Percentiles rank a stretch among this genome's conserved stretches.
Conservation (phyloP, 1,140 invertebrate species). For the Bombus ignitus region DNA sequence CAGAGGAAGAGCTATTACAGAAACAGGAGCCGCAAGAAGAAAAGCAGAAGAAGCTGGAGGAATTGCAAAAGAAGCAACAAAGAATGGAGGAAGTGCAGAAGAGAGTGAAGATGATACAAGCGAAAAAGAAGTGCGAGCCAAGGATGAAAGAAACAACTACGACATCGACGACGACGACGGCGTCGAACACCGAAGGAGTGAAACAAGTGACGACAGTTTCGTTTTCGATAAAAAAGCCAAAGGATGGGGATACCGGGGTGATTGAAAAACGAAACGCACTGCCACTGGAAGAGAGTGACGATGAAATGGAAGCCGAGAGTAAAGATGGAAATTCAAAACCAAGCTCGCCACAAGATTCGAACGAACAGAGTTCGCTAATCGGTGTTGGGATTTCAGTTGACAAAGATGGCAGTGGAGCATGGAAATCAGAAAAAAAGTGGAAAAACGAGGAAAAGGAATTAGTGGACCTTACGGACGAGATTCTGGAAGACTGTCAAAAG, state of each 20-base stretch:
- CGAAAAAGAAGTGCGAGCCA: constrained; percentile 75
- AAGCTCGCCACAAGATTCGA: constrained; percentile 62
- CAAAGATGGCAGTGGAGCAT: constrained; percentile 44
- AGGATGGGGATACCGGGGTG: constrained; percentile 87
- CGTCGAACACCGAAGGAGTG: background rate
- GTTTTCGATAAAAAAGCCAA: constrained; percentile 92
- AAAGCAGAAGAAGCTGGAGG: constrained; percentile 80
- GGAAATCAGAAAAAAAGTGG: constrained; percentile 63
- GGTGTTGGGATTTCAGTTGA: constrained; percentile 47
- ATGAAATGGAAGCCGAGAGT: constrained; percentile 84
- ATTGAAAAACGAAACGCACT: constrained; percentile 87
- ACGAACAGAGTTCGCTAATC: constrained; percentile 14
- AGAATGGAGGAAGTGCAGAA: constrained; percentile 82
- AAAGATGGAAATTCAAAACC: constrained; percentile 72
- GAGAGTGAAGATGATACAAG: constrained; percentile 81
- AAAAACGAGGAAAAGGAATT: constrained; percentile 77
- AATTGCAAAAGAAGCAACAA: constrained; percentile 80
- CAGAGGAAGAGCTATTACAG: constrained; percentile 79
- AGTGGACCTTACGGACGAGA: constrained; percentile 83
- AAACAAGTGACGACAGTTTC: constrained; percentile 86
- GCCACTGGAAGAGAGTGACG: constrained; percentile 89
- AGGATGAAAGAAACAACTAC: constrained; percentile 50
- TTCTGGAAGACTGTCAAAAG: constrained; percentile 79
- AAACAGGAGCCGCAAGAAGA: constrained; percentile 81
- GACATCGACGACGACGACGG: constrained; percentile 3